These are phyloP conservation scores for Labia minor DNA, from an alignment of 2,888 invertebrate genomes.

Conservation along the genomic window DNA sequence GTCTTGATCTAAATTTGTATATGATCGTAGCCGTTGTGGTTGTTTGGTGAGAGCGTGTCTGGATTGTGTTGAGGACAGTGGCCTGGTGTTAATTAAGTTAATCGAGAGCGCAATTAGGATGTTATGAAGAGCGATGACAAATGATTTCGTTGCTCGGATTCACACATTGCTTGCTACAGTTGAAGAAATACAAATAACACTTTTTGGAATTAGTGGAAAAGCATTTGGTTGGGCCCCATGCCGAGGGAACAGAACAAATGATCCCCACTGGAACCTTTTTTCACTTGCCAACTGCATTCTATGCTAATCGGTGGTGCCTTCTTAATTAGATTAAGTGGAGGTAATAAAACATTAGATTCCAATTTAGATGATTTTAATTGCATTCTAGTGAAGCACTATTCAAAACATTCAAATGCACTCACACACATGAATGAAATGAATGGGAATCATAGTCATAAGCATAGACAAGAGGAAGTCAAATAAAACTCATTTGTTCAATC, in stretches of 20 bases:
- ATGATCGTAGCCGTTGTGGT: too few relatives aligned
- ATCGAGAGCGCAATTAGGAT: background rate
- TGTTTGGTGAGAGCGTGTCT: background rate
- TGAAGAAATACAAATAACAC: too few relatives aligned
- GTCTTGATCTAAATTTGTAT: too few relatives aligned
- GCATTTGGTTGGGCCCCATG: background rate
- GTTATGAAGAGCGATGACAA: background rate
- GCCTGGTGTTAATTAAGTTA: constrained; percentile 3
- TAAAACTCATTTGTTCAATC: too few relatives aligned
- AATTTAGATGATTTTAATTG: constrained; percentile 13
- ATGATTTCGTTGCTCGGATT: background rate
- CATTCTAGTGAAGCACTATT: background rate
- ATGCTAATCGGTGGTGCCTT: background rate
- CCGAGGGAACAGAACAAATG: background rate
- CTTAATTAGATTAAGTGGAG: constrained; percentile 8
- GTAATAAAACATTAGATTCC: background rate
- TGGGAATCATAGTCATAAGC: too few relatives aligned
- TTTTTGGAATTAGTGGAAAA: too few relatives aligned
- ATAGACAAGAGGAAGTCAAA: too few relatives aligned
- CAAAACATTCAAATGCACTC: too few relatives aligned
- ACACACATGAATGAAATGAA: too few relatives aligned
- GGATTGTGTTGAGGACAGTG: background rate
- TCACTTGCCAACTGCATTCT: background rate
- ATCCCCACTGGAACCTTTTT: background rate
- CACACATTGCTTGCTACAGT: background rate